Evolutionary conservation across 2,888 invertebrate genomes (phyloP), one percentile per base, ranked within the genome.

Genomic region (Galerucella pusilla): DNA sequence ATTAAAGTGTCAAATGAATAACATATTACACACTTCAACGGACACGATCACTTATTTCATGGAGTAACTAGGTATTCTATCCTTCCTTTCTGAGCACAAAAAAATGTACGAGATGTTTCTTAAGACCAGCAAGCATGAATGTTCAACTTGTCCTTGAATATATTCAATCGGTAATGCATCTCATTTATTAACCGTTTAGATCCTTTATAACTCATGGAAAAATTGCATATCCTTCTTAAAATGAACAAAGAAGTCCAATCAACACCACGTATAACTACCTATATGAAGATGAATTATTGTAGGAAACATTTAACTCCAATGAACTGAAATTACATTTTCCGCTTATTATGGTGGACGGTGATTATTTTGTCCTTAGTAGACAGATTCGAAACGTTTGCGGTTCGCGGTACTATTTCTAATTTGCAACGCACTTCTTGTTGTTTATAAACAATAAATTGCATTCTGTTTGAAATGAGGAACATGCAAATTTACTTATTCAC

Each of bases 271-370:
- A 52, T 52, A 52, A 52, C 52, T 52, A 63, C 42, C 63, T 63
- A 64, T 77, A 75, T 80, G 74, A 78, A 76, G 76, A 77, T 77
- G 75, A 79, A 77, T 74, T 78, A 79, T 79, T 73, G 73, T 78
- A 81, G 81, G 80, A 80, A 81, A 80, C 81, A 75, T 80, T 81
- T 80, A 81, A 65, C 78, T 80, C 71, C 71, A 81, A 81, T 80
- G 69, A 78, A 80, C 71, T 75, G 64, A 80, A 81, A 81, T 81
- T 78, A 77, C 79, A 75, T 77, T 80, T 81, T 81, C 81, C 81
- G 81, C 77, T 70, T 73, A 79, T 81, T 81, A 77, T 72, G 68
- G 66, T 72, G 74, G 72, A 77, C 67, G 63, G 69, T 74, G 73
- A 80, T 80, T 74, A 78, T 75, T 79, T 80, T 68, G 79, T 78